Conservation (phyloP, 2,888 invertebrate genomes). For the Periphyllus acericola region DNA sequence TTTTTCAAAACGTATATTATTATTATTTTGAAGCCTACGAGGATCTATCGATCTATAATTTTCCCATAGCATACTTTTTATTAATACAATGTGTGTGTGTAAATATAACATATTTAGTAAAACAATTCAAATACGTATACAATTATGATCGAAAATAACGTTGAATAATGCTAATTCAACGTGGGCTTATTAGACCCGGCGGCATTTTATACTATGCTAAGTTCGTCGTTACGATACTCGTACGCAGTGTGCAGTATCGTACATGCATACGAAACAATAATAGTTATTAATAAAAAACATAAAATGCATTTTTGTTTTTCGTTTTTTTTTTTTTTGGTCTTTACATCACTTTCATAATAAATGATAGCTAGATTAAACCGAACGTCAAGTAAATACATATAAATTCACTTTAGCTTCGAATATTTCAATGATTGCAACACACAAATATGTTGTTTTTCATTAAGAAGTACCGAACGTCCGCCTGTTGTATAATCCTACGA, state of each 20-base stretch:
- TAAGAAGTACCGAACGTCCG: neutral
- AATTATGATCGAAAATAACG: no score
- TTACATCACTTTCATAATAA: neutral
- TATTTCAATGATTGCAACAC: neutral
- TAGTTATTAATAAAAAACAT: neutral
- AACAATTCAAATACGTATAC: no score
- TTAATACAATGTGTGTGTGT: no score
- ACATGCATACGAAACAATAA: neutral
- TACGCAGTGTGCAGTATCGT: neutral
- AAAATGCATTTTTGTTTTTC: no score
- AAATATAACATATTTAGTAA: no score
- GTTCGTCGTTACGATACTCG: no score
- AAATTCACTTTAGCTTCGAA: neutral
- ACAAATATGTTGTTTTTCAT: neutral
- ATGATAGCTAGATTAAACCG: neutral
- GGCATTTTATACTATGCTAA: neutral
- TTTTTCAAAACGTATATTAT: no score
- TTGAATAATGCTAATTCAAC: no score
- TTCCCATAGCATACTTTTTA: no score
- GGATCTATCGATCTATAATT: no score
- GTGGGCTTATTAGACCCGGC: neutral
- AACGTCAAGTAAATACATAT: neutral
- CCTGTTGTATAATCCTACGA: neutral
- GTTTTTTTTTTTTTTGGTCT: no score
- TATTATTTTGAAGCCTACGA: no score